Evolutionary conservation across 2,113 vertebrate species (phyloP), one percentile per base, ranked within the genome.

Genomic region (Hippocampus mohnikei): DNA sequence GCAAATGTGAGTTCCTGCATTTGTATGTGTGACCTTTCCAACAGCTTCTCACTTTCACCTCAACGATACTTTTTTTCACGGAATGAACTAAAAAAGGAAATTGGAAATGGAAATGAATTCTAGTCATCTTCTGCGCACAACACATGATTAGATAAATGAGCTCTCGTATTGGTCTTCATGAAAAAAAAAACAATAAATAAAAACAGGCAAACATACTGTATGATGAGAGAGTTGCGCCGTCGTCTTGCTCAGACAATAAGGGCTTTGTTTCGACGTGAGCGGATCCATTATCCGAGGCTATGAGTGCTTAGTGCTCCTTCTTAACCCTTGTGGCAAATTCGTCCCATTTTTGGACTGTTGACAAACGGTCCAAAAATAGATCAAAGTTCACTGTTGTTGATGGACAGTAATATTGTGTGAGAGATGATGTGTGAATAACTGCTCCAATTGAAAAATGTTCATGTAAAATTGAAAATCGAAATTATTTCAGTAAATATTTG

Each of bases 21-120:
- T 8, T 10, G 2, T 67, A 27, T 71, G 66, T 66, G 55, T 78
- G 79, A 76, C 83, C 79, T 88, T 87, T 81, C 53, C 66, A 72
- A 56, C 72, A 75, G 55, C 72, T 66, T 67, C 23, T 71, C 76
- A 75, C 23, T 71, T 21, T 60, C 67, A 65, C 65, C 67, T 53
- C 18, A 23, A 13, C 71, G 52, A 33, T 69, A 66, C 73, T 71
- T 12, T 56, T 25, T 23, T 23, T 52, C 21, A 56, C 13, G 9
- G n/a, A 56, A 56, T 25, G 53, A 21, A 56, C 12, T 56, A 11
- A 21, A 55, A 56, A 55, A 56, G n/a, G n/a, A 56, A 56, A 56
- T 56, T 56, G n/a, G 11, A 56, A 56, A 11, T 56, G 53, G 1
- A 25, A 23, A 25, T 56, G 23, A 23, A 56, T 23, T 56, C 23